Base-by-base conservation (phyloP, 2,797 vertebrate species). In the Protosalanx chinensis region DNA sequence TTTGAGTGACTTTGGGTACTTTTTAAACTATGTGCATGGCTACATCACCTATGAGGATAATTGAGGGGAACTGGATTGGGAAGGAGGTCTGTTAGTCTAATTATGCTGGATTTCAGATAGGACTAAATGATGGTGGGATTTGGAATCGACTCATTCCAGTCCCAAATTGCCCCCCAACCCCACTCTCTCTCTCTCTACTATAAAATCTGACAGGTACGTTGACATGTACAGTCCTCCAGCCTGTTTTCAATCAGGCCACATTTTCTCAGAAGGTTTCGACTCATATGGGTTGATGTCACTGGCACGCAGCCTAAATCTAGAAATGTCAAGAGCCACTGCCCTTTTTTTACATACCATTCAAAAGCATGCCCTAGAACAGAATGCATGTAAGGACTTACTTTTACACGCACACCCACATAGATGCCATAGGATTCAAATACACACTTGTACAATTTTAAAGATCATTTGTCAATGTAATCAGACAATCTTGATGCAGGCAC, bases 31-130 rank as follows among this genome's bases (percentile, higher is more conserved):
- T 16, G 51, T 49, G 33, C 80, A 46, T 63, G 60, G 62, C 68
- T 80, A 80, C 60, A 77, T 79, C 20, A 20, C 72, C 68, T 70
- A 66, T 79, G 80, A 68, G 70, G 29, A 64, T 23, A 0, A 33
- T 57, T 49, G 15, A 75, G 74, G 32, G 30, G 0, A 61, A 41
- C 23, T 41, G 23, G 20, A 27, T 51, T 72, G 75, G 51, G n/a
- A 30, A 73, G 58, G 57, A 71, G 49, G 49, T 56, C 51, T 27
- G 23, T 27, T 27, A 27, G 23, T 27, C 23, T 27, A 3, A 68
- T 63, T 71, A 66, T 81, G 16, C 71, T 76, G 27, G 41, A 78
- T 10, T 35, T 51, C 59, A 73, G 33, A 64, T 73, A 56, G 69
- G 30, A 72, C 64, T 77, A 71, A 72, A 72, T 37, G 66, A 65